Conservation (phyloP, 2,113 vertebrate species). For the Chaenocephalus aceratus region DNA sequence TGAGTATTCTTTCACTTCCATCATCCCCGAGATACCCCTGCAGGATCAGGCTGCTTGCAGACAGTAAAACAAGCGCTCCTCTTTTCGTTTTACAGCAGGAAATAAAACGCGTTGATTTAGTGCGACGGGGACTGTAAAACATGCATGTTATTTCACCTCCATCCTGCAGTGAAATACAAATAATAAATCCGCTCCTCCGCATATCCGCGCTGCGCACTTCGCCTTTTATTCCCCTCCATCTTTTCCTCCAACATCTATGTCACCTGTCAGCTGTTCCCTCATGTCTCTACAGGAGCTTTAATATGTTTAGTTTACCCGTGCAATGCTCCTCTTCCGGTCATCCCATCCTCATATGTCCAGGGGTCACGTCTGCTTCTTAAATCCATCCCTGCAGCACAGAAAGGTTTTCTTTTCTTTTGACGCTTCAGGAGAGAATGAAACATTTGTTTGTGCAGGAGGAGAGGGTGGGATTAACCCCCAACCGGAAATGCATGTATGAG, state of each 20-base stretch:
- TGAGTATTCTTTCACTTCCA: slow-evolving; percentile 22
- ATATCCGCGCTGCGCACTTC: slow-evolving; percentile 1
- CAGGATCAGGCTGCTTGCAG: too few species aligned
- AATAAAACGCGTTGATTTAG: too few species aligned
- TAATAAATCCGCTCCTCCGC: not conserved
- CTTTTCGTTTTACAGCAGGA: too few species aligned
- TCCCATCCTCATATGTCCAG: not conserved
- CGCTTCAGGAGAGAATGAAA: not conserved
- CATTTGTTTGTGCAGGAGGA: slow-evolving; percentile 36
- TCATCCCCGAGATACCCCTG: not conserved
- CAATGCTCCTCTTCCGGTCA: not conserved
- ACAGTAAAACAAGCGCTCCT: too few species aligned
- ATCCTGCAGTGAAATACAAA: not conserved
- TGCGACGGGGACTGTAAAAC: too few species aligned
- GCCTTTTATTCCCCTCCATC: not conserved
- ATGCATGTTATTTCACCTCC: slow-evolving; percentile 17
- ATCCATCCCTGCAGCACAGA: too few species aligned
- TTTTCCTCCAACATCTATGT: not conserved
- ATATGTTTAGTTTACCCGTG: too few species aligned
- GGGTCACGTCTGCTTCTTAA: not conserved
- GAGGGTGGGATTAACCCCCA: slow-evolving; percentile 46
- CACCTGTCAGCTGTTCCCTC: slow-evolving; percentile 6
- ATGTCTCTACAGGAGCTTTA: not conserved
- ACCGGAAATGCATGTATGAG: slow-evolving; percentile 25
- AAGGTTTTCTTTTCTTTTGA: not conserved